Evolutionary conservation across 2,113 vertebrate genomes (phyloP), one percentile per base, ranked within the genome.

Genomic region (Chaetura pelagica): DNA sequence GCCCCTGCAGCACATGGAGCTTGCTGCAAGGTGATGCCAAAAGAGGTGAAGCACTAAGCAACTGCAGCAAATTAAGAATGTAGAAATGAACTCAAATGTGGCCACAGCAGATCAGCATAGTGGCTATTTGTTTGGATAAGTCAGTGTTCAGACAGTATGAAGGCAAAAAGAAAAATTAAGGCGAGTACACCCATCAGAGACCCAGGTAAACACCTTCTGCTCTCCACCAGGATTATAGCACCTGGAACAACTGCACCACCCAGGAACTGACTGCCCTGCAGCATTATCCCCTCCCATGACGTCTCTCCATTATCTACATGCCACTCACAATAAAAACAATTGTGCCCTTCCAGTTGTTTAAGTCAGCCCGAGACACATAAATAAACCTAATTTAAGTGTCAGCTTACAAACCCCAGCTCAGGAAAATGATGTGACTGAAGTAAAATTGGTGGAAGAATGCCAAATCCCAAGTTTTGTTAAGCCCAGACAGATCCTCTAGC

Each of bases 21-120:
- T 49, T 32, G 58, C 75, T 52, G 72, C 54, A 20, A 55, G 16
- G 38, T 10, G 3, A 57, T 10, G 23, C 26, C 64, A 73, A 52
- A 1, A 4, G 19, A 29, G 24, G 10, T 18, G 22, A 59, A 73
- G 44, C 21, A 58, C 67, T 55, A n/a, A 8, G 20, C 49, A 48
- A 59, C 9, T 21, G 24, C 27, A 0, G 0, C 6, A 8, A 58
- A 20, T 27, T 22, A 46, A 23, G 19, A 80, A 10, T 0, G 7
- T 2, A 34, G 8, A 80, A 35, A 26, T 3, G 42, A 89, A 55
- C 29, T 48, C 46, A 42, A 23, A 34, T 1, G 9, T 2, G 29
- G 68, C 38, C 59, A 3, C 1, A 1, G 6, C 40, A 48, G 18
- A 58, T 54, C 30, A 62, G 87, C 57, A 58, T n/a, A 54, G 34